phyloP scores from a whole-genome alignment of 2,888 invertebrate genomes.

The Aphodius granarius region DNA sequence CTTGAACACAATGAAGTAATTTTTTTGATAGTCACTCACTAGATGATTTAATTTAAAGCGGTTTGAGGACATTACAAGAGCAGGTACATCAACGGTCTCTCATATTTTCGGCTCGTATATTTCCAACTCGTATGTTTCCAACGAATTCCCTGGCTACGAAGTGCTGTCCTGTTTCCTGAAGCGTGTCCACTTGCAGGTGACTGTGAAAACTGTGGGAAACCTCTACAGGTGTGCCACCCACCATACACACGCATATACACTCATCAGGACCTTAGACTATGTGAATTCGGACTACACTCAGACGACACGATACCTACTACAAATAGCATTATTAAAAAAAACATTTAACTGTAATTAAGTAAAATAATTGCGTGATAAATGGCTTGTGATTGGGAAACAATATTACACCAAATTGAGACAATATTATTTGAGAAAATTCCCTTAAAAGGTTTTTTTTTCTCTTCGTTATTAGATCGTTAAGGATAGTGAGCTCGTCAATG shows the following conservation, averaged over 20 bases:
- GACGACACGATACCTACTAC: background rate
- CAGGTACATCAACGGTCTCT: background rate
- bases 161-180: constrained; percentile 32
- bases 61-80: background rate
- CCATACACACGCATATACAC: constrained; percentile 11
- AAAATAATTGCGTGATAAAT: too few relatives aligned
- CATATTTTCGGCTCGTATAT: background rate
- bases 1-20: background rate
- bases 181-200: constrained; percentile 40
- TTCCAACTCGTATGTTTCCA: too few relatives aligned
- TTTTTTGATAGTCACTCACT: background rate
- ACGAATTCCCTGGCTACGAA: constrained; percentile 20
- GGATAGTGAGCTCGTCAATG: background rate
- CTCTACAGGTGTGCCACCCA: constrained; percentile 40
- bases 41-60: background rate
- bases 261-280: constrained; percentile 1
- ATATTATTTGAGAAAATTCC: too few relatives aligned
- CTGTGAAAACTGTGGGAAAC: constrained; percentile 41
- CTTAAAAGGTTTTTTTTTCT: too few relatives aligned
- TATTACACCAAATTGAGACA: too few relatives aligned
- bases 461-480: background rate
- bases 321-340: background rate
- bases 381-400: too few relatives aligned
- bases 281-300: constrained; percentile 17
- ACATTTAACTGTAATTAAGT: too few relatives aligned